These are phyloP conservation scores for Ametastegia equiseti DNA, from an alignment of 2,888 invertebrate species.

Conservation along the genomic window DNA sequence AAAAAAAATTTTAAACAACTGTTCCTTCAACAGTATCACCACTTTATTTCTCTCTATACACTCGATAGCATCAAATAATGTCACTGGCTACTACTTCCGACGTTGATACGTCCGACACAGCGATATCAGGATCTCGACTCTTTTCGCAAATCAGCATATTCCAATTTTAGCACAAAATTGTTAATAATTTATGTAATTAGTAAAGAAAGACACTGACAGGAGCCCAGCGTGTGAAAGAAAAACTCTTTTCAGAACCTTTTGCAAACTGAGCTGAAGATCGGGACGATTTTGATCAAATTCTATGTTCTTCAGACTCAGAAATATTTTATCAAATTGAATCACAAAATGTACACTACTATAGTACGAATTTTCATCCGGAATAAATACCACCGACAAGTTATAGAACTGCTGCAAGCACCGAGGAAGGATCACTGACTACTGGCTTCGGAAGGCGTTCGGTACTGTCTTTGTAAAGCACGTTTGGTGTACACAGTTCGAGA, in stretches of 20 bases:
- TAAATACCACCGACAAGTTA: not conserved
- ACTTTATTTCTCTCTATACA: not conserved
- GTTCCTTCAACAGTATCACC: too few relatives aligned
- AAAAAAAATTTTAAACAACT: too few relatives aligned
- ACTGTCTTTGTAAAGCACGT: slow-evolving; percentile 36
- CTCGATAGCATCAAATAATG: not conserved
- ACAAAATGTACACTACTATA: not conserved
- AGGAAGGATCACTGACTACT: slow-evolving; percentile 25
- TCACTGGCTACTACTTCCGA: too few relatives aligned
- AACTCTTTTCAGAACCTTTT: too few relatives aligned
- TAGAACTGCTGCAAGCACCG: not conserved
- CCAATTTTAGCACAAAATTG: too few relatives aligned
- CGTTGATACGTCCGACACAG: not conserved
- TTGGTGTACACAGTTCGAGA: slow-evolving; percentile 40
- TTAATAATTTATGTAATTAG: too few relatives aligned
- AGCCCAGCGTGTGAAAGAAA: not conserved
- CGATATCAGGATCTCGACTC: not conserved
- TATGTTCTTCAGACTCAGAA: not conserved
- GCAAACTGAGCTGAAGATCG: not conserved
- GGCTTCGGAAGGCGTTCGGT: slow-evolving; percentile 22
- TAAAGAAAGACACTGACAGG: not conserved
- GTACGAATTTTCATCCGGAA: not conserved
- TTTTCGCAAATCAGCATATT: not conserved
- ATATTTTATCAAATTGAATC: not conserved
- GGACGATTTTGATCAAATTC: not conserved